These are phyloP conservation scores for Drosophila neonasuta DNA, from an alignment of 2,888 invertebrate genomes.

Conservation along the genomic window DNA sequence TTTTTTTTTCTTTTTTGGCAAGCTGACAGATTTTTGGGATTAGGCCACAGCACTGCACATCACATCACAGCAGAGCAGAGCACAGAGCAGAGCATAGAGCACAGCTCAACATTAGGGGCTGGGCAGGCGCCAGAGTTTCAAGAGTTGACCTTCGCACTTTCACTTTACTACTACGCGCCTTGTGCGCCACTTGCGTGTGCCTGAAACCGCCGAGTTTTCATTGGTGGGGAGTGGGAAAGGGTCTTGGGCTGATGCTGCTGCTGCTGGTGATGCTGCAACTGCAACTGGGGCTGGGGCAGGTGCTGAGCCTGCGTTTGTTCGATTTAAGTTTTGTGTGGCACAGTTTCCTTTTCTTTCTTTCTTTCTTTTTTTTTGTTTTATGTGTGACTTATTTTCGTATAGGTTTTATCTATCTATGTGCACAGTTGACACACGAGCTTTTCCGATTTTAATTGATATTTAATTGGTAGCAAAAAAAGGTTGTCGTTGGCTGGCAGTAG, in stretches of 20 bases:
- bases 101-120: constrained; percentile 46
- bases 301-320: constrained; percentile 38
- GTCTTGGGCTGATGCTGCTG: constrained; percentile 7
- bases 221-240: constrained; percentile 53
- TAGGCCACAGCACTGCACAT: constrained; percentile 30
- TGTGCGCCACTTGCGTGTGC: constrained; percentile 63
- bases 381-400: neutral
- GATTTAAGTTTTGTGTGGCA: constrained; percentile 38
- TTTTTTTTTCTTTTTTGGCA: constrained; percentile 9
- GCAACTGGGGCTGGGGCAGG: constrained; percentile 38
- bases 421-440: constrained; percentile 16
- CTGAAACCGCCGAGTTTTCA: constrained; percentile 74
- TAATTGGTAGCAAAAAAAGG: constrained; percentile 30
- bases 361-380: neutral
- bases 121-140: constrained; percentile 60
- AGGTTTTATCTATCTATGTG: neutral
- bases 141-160: constrained; percentile 75
- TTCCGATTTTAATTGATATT: constrained; percentile 23
- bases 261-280: neutral
- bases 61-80: constrained; percentile 17
- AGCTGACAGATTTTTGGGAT: constrained; percentile 40
- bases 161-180: constrained; percentile 77
- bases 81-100: neutral
- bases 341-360: constrained; percentile 27
- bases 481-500: constrained; percentile 42